phyloP scores from a whole-genome alignment of 1,140 invertebrate species.

The Caerostris extrusa region DNA sequence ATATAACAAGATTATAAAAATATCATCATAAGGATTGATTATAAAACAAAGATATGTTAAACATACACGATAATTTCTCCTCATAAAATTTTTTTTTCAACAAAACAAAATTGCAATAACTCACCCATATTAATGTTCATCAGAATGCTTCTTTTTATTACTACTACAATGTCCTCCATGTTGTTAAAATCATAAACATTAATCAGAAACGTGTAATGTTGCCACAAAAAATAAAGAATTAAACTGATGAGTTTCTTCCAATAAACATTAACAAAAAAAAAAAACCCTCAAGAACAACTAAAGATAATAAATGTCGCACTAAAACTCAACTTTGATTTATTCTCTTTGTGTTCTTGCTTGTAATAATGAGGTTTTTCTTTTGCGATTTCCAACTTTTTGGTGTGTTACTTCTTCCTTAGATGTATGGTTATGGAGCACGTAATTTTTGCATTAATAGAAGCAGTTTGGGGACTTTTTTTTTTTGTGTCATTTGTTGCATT shows the following conservation, averaged over 20 bases:
- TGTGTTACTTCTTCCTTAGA: not conserved
- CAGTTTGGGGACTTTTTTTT: not conserved
- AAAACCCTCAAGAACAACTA: not conserved
- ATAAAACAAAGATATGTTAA: too few relatives aligned
- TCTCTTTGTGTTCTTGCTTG: not conserved
- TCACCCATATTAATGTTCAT: not conserved
- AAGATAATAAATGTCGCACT: not conserved
- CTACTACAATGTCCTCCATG: not conserved
- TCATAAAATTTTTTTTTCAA: not conserved
- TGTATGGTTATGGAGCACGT: not conserved
- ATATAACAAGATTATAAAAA: not conserved
- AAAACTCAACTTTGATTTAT: constrained; percentile 17
- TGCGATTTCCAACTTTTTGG: not conserved
- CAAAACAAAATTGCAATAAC: not conserved
- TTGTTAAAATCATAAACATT: not conserved
- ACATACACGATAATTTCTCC: too few relatives aligned
- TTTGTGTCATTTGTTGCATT: not conserved
- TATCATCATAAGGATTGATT: not conserved
- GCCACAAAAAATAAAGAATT: constrained; percentile 6
- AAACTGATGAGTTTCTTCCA: not conserved
- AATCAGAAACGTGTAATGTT: not conserved
- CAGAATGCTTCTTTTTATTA: not conserved
- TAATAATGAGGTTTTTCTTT: not conserved
- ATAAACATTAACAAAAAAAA: not conserved
- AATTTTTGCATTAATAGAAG: constrained; percentile 6